phyloP scores from a whole-genome alignment of 2,113 vertebrate genomes.

The Monopterus albus region DNA sequence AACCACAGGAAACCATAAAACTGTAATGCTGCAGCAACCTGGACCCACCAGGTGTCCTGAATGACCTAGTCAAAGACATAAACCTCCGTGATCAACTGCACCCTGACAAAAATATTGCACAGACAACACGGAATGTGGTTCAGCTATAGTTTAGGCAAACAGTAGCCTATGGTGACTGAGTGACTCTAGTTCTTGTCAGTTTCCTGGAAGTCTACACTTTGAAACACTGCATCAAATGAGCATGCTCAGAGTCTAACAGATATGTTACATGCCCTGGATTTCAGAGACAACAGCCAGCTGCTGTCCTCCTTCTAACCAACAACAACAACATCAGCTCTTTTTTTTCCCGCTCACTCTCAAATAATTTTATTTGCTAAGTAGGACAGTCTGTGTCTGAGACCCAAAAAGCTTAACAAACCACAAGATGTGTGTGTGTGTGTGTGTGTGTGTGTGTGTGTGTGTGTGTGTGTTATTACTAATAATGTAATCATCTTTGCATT shows the following conservation, averaged over 20 bases:
- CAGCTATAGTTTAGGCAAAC: not conserved
- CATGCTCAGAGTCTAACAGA: not conserved
- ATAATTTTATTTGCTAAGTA: constrained; percentile 10
- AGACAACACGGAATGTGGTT: not conserved
- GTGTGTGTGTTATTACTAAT: not conserved
- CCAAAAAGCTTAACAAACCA: not conserved
- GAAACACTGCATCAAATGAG: not conserved
- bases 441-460: not conserved
- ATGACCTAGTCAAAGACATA: constrained; percentile 10
- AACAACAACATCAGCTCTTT: not conserved
- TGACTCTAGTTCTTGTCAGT: not conserved
- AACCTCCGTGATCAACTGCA: not conserved
- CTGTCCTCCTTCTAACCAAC: not conserved
- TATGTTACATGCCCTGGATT: not conserved
- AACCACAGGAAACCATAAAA: constrained; percentile 15
- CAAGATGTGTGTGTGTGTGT: not conserved
- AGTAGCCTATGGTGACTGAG: not conserved
- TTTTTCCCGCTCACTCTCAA: not conserved
- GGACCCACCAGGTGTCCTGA: not conserved
- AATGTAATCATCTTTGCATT: constrained; percentile 16
- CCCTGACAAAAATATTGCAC: not conserved
- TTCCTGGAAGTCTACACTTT: too few relatives aligned
- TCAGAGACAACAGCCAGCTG: not conserved
- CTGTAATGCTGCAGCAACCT: not conserved
- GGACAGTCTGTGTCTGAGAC: constrained; percentile 7